Percentiles rank a stretch among this genome's conserved stretches.
These are phyloP conservation scores for Chiroxiphia lanceolata DNA, from an alignment of 2,797 vertebrate species.

Conservation along the genomic window DNA sequence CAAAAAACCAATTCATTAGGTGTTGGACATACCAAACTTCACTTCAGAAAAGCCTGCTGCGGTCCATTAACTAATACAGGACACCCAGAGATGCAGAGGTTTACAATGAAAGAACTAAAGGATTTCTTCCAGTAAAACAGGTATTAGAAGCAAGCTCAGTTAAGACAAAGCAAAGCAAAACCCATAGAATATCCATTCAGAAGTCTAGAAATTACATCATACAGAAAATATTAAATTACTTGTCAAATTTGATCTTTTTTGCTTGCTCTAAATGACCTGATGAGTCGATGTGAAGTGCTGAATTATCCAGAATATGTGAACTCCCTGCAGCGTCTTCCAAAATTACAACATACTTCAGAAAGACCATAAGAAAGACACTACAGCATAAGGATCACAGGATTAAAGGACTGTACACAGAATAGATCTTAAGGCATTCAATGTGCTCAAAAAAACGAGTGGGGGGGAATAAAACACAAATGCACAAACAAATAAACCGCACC, in stretches of 20 bases:
- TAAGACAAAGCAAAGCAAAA: not conserved
- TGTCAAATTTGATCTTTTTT: not conserved
- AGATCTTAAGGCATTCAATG: not conserved
- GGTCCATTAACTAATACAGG: not conserved
- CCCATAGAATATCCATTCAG: not conserved
- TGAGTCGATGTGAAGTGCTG: not conserved
- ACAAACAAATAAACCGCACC: not conserved
- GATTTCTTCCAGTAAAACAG: not conserved
- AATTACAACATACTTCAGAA: not conserved
- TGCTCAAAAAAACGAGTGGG: not conserved
- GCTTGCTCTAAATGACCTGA: not conserved
- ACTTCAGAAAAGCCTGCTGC: not conserved
- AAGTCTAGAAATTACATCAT: not conserved
- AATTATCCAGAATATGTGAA: not conserved
- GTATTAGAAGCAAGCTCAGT: not conserved
- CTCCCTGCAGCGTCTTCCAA: not conserved
- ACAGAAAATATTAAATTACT: not conserved
- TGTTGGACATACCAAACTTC: not conserved
- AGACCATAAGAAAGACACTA: not conserved
- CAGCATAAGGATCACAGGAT: not conserved
- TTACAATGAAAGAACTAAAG: not conserved
- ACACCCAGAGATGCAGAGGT: not conserved
- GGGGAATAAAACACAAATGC: not conserved
- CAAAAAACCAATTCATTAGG: not conserved
- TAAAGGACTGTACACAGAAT: not conserved